Evolutionary conservation across 2,888 invertebrate species (phyloP), one percentile per base, ranked within the genome.

Genomic region (Tetrapedia diversipes): DNA sequence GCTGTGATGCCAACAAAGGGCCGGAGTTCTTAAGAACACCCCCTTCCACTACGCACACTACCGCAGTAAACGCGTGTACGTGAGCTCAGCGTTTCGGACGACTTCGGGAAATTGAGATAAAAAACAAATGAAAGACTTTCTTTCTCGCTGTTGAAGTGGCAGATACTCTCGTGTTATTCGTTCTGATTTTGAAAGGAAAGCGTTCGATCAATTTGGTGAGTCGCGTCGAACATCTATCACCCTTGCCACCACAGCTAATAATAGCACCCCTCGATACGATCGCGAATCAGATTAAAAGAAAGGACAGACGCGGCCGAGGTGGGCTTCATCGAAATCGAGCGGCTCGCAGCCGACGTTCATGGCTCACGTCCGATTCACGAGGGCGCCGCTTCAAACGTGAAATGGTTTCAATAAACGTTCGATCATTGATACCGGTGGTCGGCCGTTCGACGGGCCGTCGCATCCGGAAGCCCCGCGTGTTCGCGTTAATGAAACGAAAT

Each of bases 401-500:
- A 29, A 43, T 34, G 51, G 65, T 61, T 66, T 71, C 66, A 57
- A 49, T 73, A 65, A 77, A 72, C 64, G 77, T 63, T 77, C 51
- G 78, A 78, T 78, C 78, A 69, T 79, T 78, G 74, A 78, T 68
- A 61, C 32, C 64, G n/a, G 51, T 19, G 41, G 27, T 19, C 10
- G 41, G 56, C n/a, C 41, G 37, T 22, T 59, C 59, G 63, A 60
- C 29, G 14, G 63, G 39, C 34, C 34, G 29, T 61, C 60, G 68
- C n/a, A 67, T 61, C 41, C 24, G 19, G 80, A 81, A 81, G 77
- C 77, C 81, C 70, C 57, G 29, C 74, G 16, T 16, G 29, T 59
- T 41, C 66, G 45, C 64, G 80, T 75, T 81, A 81, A 80, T 81
- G 70, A 71, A 65, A 80, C 57, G 69, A 75, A 81, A 78, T 80